These are phyloP conservation scores for Drosophila bipectinata DNA, from an alignment of 1,140 invertebrate genomes.

Conservation along the genomic window DNA sequence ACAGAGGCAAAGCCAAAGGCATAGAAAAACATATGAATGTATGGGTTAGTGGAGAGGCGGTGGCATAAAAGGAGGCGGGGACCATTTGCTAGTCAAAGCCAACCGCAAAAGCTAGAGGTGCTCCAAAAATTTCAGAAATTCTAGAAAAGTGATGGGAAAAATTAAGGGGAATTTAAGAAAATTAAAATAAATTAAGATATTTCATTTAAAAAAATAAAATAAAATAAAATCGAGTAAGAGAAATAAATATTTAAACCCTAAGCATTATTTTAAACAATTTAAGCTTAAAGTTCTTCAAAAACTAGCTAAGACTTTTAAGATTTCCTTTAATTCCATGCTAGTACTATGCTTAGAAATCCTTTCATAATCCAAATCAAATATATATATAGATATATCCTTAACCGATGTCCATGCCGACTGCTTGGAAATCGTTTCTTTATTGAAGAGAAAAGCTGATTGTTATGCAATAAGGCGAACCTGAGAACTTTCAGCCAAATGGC, in stretches of 20 bases:
- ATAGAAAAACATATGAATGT: constrained; percentile 30
- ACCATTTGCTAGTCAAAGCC: constrained; percentile 20
- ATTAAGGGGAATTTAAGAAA: neutral
- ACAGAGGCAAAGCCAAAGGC: constrained; percentile 24
- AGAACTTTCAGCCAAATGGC: constrained; percentile 16
- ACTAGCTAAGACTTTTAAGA: too few species aligned
- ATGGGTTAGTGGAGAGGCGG: constrained; percentile 8
- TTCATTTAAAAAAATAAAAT: neutral
- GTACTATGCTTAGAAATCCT: neutral
- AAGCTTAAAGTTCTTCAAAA: too few species aligned
- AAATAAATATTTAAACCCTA: neutral
- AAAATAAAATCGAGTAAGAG: neutral
- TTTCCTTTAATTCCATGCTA: neutral
- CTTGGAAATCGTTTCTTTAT: constrained; percentile 19
- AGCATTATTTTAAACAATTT: too few species aligned
- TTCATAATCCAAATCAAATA: neutral
- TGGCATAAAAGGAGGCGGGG: constrained; percentile 1
- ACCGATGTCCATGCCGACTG: constrained; percentile 6
- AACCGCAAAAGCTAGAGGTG: constrained; percentile 44
- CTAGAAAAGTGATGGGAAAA: neutral
- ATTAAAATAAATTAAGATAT: neutral
- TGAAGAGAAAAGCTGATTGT: constrained; percentile 20
- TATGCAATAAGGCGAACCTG: constrained; percentile 22
- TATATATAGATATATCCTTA: neutral
- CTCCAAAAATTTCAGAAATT: neutral